Percentiles rank a stretch among this genome's conserved stretches.
phyloP scores from a whole-genome alignment of 2,113 vertebrate genomes.

The Lepus americanus region DNA sequence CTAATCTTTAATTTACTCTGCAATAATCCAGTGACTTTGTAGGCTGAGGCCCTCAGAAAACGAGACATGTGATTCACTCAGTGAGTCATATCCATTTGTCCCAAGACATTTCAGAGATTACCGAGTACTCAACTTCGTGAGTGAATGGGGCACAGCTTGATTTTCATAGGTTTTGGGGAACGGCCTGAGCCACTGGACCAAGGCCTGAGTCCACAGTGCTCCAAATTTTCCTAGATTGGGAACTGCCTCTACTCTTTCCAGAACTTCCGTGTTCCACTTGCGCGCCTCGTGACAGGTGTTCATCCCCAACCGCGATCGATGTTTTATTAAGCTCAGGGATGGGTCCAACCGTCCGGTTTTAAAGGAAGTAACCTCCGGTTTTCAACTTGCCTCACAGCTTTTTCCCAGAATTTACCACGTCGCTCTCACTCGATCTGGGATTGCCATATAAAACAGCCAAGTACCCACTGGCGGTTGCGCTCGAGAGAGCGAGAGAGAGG shows the following conservation, averaged over 20 bases:
- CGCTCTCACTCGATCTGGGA: background rate
- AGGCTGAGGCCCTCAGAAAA: background rate
- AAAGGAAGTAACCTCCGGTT: background rate
- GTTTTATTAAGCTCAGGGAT: background rate
- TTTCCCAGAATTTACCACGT: background rate
- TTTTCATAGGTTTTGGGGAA: background rate
- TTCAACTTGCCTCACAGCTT: background rate
- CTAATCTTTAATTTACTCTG: conserved; percentile 11
- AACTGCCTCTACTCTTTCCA: background rate
- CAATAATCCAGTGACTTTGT: background rate
- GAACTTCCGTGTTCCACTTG: background rate
- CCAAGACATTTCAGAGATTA: background rate
- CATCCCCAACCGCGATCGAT: too few relatives aligned
- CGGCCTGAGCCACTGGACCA: background rate
- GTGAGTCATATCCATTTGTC: background rate
- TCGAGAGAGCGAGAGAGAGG: background rate
- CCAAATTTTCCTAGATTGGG: background rate
- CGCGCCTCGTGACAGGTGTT: background rate
- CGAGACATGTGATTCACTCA: background rate
- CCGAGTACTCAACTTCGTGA: background rate
- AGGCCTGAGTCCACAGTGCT: background rate
- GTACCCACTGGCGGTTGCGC: background rate
- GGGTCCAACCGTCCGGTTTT: background rate
- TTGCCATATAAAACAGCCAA: background rate
- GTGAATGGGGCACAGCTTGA: background rate